phyloP scores from a whole-genome alignment of 2,113 vertebrate genomes.

The Corythaixoides concolor region DNA sequence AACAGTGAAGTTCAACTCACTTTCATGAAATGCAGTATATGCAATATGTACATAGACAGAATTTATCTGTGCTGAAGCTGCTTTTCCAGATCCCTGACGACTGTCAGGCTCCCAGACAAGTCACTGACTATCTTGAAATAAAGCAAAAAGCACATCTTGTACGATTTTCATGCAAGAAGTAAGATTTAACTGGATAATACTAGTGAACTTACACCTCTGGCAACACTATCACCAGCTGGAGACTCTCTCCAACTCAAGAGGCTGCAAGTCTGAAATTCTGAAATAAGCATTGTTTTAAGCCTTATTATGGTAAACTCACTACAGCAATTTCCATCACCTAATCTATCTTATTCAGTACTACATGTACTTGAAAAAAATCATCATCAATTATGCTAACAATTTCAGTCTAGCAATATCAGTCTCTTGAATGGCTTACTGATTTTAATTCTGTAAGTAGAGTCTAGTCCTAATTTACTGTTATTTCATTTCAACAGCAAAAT shows the following conservation, averaged over 20 bases:
- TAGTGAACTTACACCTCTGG: background rate
- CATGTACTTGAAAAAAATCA: background rate
- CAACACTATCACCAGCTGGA: background rate
- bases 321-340: background rate
- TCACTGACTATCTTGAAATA: background rate
- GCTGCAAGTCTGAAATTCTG: background rate
- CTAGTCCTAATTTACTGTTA: background rate
- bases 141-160: background rate
- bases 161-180: background rate
- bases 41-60: background rate
- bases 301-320: background rate
- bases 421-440: background rate
- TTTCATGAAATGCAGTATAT: background rate
- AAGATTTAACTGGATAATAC: background rate
- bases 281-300: background rate
- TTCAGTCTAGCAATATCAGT: background rate
- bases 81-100: background rate
- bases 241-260: background rate
- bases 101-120: background rate
- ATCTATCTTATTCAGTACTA: background rate
- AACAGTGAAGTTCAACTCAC: background rate
- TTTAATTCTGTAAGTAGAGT: background rate
- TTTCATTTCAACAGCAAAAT: background rate
- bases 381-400: background rate
- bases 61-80: background rate